phyloP scores from a whole-genome alignment of 2,113 vertebrate species.

The Ceuthmochares aereus region DNA sequence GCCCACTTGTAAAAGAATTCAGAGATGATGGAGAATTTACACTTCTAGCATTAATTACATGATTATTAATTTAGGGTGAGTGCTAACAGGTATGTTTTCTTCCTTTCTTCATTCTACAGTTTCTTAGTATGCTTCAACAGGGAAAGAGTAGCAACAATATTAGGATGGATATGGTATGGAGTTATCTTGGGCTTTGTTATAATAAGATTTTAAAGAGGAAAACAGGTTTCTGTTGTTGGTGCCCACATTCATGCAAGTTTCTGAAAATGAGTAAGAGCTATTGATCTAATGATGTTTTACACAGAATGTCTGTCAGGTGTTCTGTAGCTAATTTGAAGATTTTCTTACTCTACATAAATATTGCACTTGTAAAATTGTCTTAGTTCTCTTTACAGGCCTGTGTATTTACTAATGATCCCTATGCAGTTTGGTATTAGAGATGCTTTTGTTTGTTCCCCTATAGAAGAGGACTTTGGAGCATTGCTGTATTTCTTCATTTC shows the following conservation, averaged over 20 bases:
- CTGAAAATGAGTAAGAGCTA: neutral
- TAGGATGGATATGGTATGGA: neutral
- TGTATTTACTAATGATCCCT: neutral
- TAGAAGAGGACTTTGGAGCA: neutral
- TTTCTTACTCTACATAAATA: neutral
- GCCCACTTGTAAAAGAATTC: neutral
- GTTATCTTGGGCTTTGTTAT: neutral
- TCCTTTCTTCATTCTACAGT: neutral
- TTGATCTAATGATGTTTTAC: neutral
- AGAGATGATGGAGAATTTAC: neutral
- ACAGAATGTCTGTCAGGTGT: neutral
- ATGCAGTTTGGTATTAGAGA: neutral
- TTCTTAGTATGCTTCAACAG: neutral
- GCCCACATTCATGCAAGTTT: neutral
- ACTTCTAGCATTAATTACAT: neutral
- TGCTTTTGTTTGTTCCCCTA: neutral
- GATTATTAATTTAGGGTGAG: neutral
- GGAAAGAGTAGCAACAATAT: neutral
- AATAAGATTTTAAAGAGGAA: neutral
- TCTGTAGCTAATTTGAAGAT: neutral
- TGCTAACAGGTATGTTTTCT: neutral
- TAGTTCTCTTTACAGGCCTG: neutral
- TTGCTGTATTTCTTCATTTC: neutral
- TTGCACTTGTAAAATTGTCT: neutral
- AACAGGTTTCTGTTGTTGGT: neutral